Percentiles rank a stretch among this genome's conserved stretches.
Conservation (phyloP, 2,113 vertebrate species). For the Protobothrops mucrosquamatus region DNA sequence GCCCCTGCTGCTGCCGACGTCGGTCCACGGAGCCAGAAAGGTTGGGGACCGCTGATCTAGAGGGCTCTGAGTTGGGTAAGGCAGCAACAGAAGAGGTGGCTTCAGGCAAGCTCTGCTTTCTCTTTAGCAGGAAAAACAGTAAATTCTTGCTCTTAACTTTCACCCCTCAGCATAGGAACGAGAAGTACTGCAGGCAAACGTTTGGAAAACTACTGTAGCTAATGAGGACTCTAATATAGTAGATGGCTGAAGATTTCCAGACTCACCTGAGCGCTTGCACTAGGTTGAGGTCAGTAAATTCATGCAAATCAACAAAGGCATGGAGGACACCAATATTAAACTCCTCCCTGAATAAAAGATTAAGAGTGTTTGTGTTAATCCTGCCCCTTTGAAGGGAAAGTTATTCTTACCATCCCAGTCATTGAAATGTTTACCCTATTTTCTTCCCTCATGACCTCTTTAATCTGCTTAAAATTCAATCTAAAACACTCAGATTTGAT, state of each 20-base stretch:
- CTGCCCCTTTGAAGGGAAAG: background rate
- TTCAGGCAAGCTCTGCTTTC: background rate
- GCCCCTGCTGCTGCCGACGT: no score
- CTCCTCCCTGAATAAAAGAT: slow-evolving; percentile 76
- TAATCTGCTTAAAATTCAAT: background rate
- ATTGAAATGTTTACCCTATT: background rate
- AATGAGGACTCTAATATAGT: background rate
- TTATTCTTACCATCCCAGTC: background rate
- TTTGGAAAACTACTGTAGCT: background rate
- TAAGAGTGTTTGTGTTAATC: background rate
- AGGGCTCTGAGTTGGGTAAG: background rate
- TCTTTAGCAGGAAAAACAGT: background rate
- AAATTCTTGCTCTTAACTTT: background rate
- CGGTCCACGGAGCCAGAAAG: no score
- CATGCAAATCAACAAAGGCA: slow-evolving; percentile 89
- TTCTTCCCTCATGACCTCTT: background rate
- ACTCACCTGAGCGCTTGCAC: slow-evolving; percentile 88
- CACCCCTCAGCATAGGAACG: background rate
- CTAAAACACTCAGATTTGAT: background rate
- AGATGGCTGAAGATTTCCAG: background rate
- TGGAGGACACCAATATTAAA: slow-evolving; percentile 89
- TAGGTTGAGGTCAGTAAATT: slow-evolving; percentile 92
- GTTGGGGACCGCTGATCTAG: background rate
- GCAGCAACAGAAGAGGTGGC: background rate
- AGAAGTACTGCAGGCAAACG: background rate